phyloP scores from a whole-genome alignment of 2,888 invertebrate genomes.

The Cataglyphis albicans region DNA sequence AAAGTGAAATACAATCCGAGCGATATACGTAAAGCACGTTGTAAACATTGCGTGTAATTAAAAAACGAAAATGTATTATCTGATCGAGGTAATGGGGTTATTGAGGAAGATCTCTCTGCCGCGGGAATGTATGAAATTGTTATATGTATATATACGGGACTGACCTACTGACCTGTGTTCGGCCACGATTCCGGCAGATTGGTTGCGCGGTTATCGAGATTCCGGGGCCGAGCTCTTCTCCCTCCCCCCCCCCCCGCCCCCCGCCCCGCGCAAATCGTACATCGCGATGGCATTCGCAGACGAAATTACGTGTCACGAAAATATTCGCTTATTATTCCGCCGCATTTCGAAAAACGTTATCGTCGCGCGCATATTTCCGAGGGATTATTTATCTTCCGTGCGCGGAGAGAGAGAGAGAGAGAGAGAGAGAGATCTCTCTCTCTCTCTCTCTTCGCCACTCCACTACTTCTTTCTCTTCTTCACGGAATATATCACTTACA shows the following conservation, averaged over 20 bases:
- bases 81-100: neutral
- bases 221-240: conserved; percentile 33
- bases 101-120: conserved; percentile 14
- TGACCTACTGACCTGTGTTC: conserved; percentile 66
- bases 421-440: neutral
- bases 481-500: conserved; percentile 12
- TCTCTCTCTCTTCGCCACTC: neutral
- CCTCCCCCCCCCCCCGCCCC: too few species aligned
- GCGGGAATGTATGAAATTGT: conserved; percentile 50
- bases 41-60: neutral
- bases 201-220: conserved; percentile 70
- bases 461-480: conserved; percentile 11
- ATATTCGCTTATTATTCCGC: conserved; percentile 75
- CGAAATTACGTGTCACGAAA: conserved; percentile 74
- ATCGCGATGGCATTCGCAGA: conserved; percentile 70
- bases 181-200: conserved; percentile 63
- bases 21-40: neutral
- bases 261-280: conserved; percentile 57
- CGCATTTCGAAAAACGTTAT: conserved; percentile 64
- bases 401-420: neutral
- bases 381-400: conserved; percentile 65
- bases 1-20: neutral
- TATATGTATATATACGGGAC: neutral
- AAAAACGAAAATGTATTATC: neutral
- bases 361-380: conserved; percentile 58